Base-by-base conservation (phyloP, 2,797 vertebrate genomes). In the Chelon auratus region DNA sequence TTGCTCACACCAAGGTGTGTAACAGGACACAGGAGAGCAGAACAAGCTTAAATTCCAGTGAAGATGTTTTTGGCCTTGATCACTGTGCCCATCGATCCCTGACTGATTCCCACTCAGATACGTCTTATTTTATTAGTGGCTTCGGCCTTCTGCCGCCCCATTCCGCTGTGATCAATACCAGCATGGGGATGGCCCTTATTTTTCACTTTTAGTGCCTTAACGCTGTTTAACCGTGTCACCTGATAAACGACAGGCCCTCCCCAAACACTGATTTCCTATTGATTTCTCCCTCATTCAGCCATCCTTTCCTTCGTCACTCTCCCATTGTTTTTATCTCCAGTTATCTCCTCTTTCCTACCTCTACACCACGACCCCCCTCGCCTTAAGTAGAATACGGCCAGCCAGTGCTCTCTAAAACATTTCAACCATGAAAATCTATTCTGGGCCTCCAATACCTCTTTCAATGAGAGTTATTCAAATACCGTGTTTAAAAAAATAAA, bases 71-170 rank as follows among this genome's bases (percentile, higher is more conserved):
- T 95, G 94, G 93, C 95, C 94, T 95, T 95, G 94, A 95, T 95
- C 92, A 93, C 90, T 61, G 79, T 68, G 77, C 82, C 77, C 92
- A 94, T 95, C 93, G 92, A 95, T 95, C 87, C 91, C 84, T 55
- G 91, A 91, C 93, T 91, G 93, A 95, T 95, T 94, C 90, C 84
- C 92, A 91, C 94, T 95, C 95, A 96, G 96, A 95, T 97, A 96
- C 2, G 92, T 98, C 97, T 98, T 96, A 97, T 97, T 99, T 99
- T 99, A 99, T 99, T 98, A 98, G 97, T 98, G 96, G 95, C 95
- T 97, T 98, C 95, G 96, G 96, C 97, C 97, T 99, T 99, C 97
- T 94, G 90, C 90, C 88, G 93, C 93, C 96, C 95, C 94, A 96
- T 96, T 96, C 92, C 81, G 45, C 93, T 94, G 95, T 99, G 97